Evolutionary conservation across 2,797 vertebrate genomes (phyloP), one percentile per base, ranked within the genome.

Genomic region (Acipenser oxyrinchus): DNA sequence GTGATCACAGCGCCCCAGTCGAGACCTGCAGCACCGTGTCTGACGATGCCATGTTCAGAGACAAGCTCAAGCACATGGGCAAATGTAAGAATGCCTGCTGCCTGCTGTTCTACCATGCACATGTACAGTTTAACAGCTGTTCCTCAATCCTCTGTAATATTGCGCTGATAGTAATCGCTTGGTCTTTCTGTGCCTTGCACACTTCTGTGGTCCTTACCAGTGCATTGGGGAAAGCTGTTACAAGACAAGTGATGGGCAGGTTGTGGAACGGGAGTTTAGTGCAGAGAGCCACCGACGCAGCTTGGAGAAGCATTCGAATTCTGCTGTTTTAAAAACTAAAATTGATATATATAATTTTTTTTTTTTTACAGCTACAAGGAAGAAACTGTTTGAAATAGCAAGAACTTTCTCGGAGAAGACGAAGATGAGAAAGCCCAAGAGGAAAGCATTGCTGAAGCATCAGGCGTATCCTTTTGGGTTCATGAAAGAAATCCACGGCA

Each of bases 31-130:
- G 84, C 3, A 74, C 88, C 0, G 86, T 91, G 73, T 95, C 93
- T 48, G 96, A 99, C 59, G 96, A 99, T 62, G 95, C 96, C 79
- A 86, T 96, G 83, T 99, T 99, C 88, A 89, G 94, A 85, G 96
- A 97, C 90, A 99, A 96, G 80, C 82, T 99, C 76, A 98, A 95
- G 78, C 96, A 94, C 88, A 99, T 99, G 96, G 96, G 96, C 1
- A 99, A 99, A 89, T 98, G 96, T 98, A 87, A 94, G 95, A 37
- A 4, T 37, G 23, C 4, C 23, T 37, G 23, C 23, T 37, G 23
- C 15, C 15, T 18, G 15, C 15, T 18, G 15, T 37, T 1, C 23
- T 37, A 37, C 23, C 23, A 4, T 37, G 23, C 23, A 3, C 23
- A 18, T 37, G 23, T 37, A 37, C 23, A 37, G 23, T 37, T 37